Evolutionary conservation across 2,888 invertebrate genomes (phyloP), one percentile per base, ranked within the genome.

Genomic region (Tricholauxania praeusta): DNA sequence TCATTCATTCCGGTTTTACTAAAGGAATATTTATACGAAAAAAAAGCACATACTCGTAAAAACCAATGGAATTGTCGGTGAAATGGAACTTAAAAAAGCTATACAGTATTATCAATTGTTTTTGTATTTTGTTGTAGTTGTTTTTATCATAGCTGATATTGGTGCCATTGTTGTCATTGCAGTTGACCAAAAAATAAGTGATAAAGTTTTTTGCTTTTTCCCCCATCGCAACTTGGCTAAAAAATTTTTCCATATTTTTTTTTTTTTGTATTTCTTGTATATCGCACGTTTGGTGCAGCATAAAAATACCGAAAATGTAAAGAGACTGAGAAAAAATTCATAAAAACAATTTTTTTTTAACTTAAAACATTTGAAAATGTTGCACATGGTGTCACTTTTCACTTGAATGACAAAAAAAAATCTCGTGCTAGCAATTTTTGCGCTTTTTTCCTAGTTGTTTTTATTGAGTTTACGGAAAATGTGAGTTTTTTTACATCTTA

Each of bases 321-420:
- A 70, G 69, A 59, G 64, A 55, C 47, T 32, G 22, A 32, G 57
- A n/a, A 59, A 63, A 71, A 71, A 55, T 10, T 39, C 39, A 39
- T 39, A 39, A 39, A 39, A 39, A 19, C 5, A 4, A 15, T n/a
- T 55, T 55, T 55, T 22, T 14, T 55, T 55, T 6, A 7, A n/a
- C 12, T 51, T 66, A 82, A 82, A 82, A 79, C 80, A 80, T 81
- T 82, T 79, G 79, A 80, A 80, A 81, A 81, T 82, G 78, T 77
- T 78, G 82, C 82, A 82, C 82, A 82, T 82, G 82, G 79, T 82
- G 82, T 80, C 81, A 79, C 79, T 72, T 64, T 73, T 62, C 79
- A 77, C 71, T 78, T 67, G 75, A 73, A 74, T 60, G 73, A 60
- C 73, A 66, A 55, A 74, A 73, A 70, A 72, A 57, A 52, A 39